Base-by-base conservation (phyloP, 2,888 invertebrate species). In the Orchesella flavescens region DNA sequence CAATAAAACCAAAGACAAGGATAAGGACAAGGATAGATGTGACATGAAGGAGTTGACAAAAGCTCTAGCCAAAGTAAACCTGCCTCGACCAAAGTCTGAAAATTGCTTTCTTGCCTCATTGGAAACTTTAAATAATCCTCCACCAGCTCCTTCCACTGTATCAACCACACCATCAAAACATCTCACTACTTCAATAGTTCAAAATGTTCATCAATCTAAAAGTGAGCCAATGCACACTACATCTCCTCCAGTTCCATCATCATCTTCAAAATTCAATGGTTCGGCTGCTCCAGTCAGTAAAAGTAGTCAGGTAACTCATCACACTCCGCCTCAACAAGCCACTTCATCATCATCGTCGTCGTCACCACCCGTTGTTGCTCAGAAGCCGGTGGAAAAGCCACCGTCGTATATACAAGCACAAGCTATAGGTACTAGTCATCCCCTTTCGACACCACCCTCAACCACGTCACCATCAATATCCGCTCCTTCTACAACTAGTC, bases 31-130 rank as follows among this genome's bases (percentile, higher is more conserved):
- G 74, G 87, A 88, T 77, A 86, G 85, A 77, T 86, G 86, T 80
- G 87, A 88, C 86, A 87, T 87, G 87, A 85, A 78, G 75, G 88
- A 88, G 72, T 81, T 88, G 84, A 86, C 87, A 53, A 88, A 89
- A 84, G 89, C 89, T 61, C 86, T 89, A 61, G 88, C 89, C 63
- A 89, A 89, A 84, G 88, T 88, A 59, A 89, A 89, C 83, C 88
- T 90, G 86, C 95, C 95, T 24, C 77, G 77, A 66, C 77, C 78
- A 79, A 78, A 95, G 91, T 95, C 95, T 85, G 95, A 95, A 90
- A 94, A 94, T 91, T 95, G 95, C 91, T 95, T 95, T 91, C 92
- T 93, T 75, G 92, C 91, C 89, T 92, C 93, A 46, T 75, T 87
- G 57, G 88, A 88, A 81, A 85, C 87, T 34, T 72, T 88, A 17